Evolutionary conservation across 2,888 invertebrate genomes (phyloP).

Genomic region (Gari tellinella): DNA sequence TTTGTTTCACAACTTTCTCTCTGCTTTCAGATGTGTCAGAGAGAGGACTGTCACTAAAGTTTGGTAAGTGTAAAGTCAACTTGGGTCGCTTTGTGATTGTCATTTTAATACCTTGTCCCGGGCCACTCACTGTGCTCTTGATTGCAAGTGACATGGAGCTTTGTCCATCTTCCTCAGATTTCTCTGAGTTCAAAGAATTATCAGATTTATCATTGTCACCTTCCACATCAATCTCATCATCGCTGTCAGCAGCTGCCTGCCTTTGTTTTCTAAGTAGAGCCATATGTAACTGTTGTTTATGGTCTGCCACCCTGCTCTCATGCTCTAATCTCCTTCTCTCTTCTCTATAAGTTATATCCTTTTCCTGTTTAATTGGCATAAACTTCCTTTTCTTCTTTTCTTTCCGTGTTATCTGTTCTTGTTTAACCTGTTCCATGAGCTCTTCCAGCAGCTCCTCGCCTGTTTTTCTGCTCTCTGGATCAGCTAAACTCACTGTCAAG

Average conservation of each 20-base stretch:
- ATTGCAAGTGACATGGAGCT: slow-evolving; percentile 39
- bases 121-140: slow-evolving; percentile 63
- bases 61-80: slow-evolving; percentile 40
- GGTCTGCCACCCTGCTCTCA: slow-evolving; percentile 62
- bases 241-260: slow-evolving; percentile 39
- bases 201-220: slow-evolving; percentile 51
- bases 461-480: slow-evolving; percentile 73
- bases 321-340: slow-evolving; percentile 38
- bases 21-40: slow-evolving; percentile 36
- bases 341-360: slow-evolving; percentile 36
- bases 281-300: slow-evolving; percentile 40
- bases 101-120: slow-evolving; percentile 83
- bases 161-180: slow-evolving; percentile 46
- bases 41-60: slow-evolving; percentile 37
- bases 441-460: slow-evolving; percentile 81
- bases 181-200: slow-evolving; percentile 37
- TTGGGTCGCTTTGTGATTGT: slow-evolving; percentile 77
- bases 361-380: slow-evolving; percentile 47
- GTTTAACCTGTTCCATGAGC: slow-evolving; percentile 76
- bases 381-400: slow-evolving; percentile 58
- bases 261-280: slow-evolving; percentile 32
- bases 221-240: slow-evolving; percentile 60
- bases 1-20: slow-evolving; percentile 42
- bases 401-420: slow-evolving; percentile 69
- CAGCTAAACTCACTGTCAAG: slow-evolving; percentile 68